Evolutionary conservation across 2,888 invertebrate genomes (phyloP).

Genomic region (Chrysolina americana): DNA sequence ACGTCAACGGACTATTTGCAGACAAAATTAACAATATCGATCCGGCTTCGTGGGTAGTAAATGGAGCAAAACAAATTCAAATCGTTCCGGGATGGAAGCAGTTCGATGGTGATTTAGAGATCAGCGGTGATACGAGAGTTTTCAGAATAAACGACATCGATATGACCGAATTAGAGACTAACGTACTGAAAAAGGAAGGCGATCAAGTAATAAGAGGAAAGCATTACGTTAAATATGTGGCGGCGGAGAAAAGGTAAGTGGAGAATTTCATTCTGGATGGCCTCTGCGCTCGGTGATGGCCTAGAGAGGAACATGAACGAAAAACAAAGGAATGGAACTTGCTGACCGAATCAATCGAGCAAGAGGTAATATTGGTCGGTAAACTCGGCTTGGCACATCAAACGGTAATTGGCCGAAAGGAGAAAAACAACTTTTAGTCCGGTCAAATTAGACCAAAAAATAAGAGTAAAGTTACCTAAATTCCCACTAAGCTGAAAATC

Average conservation of each 20-base stretch:
- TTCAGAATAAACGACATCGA: conserved; percentile 70
- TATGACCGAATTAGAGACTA: conserved; percentile 66
- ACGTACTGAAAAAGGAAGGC: conserved; percentile 66
- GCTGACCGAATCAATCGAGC: conserved; percentile 7
- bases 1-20: conserved; percentile 65
- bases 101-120: conserved; percentile 67
- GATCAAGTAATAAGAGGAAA: conserved; percentile 70
- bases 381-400: no score
- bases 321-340: conserved; percentile 8
- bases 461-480: no score
- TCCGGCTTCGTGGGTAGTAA: conserved; percentile 67
- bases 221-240: conserved; percentile 66
- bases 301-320: neutral
- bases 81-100: conserved; percentile 71
- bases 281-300: neutral
- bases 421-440: no score
- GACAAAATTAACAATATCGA: conserved; percentile 70
- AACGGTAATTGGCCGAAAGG: no score
- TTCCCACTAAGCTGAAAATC: no score
- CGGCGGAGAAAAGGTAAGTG: conserved; percentile 53
- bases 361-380: neutral
- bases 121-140: conserved; percentile 68
- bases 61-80: conserved; percentile 66
- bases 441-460: no score
- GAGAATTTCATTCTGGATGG: neutral